phyloP scores from a whole-genome alignment of 2,888 invertebrate genomes.

The Luperina testacea region DNA sequence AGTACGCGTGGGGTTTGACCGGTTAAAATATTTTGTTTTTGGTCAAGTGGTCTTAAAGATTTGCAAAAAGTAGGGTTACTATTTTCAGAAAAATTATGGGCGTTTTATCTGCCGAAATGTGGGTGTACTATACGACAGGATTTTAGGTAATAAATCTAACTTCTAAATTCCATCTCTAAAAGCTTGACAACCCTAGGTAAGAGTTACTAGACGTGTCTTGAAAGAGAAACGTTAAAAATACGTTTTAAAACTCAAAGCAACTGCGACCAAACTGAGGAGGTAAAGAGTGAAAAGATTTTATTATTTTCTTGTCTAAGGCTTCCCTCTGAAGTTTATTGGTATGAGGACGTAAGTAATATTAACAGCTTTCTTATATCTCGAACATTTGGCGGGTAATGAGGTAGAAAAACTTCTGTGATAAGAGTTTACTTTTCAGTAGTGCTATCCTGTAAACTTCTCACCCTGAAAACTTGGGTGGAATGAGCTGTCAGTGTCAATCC shows the following conservation, averaged over 20 bases:
- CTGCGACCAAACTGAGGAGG: slow-evolving; percentile 41
- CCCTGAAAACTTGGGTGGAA: too few species aligned
- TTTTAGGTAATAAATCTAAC: neutral
- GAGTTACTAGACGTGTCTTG: slow-evolving; percentile 60
- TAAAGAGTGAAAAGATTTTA: slow-evolving; percentile 65
- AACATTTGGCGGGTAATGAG: slow-evolving; percentile 42
- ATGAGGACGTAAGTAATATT: slow-evolving; percentile 64
- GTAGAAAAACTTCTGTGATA: slow-evolving; percentile 17
- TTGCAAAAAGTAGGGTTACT: neutral
- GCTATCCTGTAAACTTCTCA: too few species aligned
- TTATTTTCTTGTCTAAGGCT: slow-evolving; percentile 64
- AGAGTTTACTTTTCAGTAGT: neutral
- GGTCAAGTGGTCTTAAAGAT: neutral
- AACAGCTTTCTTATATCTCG: slow-evolving; percentile 51
- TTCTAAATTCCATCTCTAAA: neutral
- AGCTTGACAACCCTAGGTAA: slow-evolving; percentile 51
- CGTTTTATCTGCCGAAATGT: neutral
- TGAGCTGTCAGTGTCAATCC: too few species aligned
- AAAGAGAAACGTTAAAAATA: slow-evolving; percentile 70
- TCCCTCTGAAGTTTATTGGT: slow-evolving; percentile 60
- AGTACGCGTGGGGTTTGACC: too few species aligned
- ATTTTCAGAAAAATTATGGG: neutral
- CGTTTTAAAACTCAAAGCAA: slow-evolving; percentile 61
- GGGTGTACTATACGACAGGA: neutral
- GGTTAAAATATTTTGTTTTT: neutral